These are phyloP conservation scores for Blennius ocellaris DNA, from an alignment of 2,113 vertebrate species.

Conservation along the genomic window DNA sequence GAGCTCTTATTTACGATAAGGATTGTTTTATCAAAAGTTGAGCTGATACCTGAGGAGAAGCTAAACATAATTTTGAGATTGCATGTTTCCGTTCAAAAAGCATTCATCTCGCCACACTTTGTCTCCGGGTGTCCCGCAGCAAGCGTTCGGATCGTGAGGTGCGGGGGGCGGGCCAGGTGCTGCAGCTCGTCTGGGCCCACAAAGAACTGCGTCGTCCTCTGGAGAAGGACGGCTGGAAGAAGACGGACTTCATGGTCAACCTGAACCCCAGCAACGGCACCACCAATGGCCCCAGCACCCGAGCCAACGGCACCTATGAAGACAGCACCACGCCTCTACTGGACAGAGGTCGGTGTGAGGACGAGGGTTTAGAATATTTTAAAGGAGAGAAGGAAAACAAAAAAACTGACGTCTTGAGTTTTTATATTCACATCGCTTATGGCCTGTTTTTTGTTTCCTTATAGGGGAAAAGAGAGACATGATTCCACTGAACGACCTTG, in stretches of 20 bases:
- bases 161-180: conserved; percentile 89
- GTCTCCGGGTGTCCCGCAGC: conserved; percentile 67
- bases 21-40: no score
- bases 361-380: no score
- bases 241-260: conserved; percentile 92
- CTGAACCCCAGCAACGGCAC: conserved; percentile 79
- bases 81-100: no score
- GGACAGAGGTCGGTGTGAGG: conserved; percentile 84
- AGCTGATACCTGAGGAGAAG: no score
- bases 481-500: conserved; percentile 95
- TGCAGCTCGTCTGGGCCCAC: conserved; percentile 96
- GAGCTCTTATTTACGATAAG: no score
- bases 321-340: conserved; percentile 96
- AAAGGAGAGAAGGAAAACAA: no score
- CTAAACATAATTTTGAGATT: no score
- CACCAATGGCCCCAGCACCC: conserved; percentile 76
- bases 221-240: conserved; percentile 99
- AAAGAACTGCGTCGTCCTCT: conserved; percentile 94
- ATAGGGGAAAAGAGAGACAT: conserved; percentile 93
- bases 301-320: conserved; percentile 90
- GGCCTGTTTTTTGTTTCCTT: conserved; percentile 15
- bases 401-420: no score
- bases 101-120: background rate
- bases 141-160: conserved; percentile 95
- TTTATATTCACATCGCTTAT: no score